Base-by-base conservation (phyloP, 1,140 invertebrate species). In the Wiebesia pumilae region DNA sequence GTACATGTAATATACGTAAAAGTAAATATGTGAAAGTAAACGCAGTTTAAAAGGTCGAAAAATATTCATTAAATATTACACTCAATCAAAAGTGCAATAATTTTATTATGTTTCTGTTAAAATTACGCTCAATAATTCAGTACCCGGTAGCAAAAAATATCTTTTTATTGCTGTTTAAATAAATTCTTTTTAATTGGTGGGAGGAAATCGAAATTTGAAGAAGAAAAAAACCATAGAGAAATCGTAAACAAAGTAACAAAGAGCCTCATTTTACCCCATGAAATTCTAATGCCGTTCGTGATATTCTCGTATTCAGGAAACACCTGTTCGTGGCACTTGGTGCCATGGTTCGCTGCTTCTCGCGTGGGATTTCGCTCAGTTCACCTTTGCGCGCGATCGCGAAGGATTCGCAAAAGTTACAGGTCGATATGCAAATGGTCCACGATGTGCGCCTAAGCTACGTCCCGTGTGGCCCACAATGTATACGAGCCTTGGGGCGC, bases 391-490 rank as follows among this genome's bases (percentile, higher is more conserved):
- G 10, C 33, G 33, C 35, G 69, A 71, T 73, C 81, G 43, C 67
- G 19, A 27, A 16, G 0, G 54, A 33, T 54, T 58, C n/a, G n/a
- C 38, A 85, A 79, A 85, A 85, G 75, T 85, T 85, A 84, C 75
- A 85, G 80, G 58, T 85, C 77, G 62, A 85, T 85, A 85, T 69
- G 83, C 62, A 85, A 80, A 85, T 85, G 16, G 21, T 33, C 10
- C 33, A 7, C 27, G 33, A 24, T 43, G 82, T 30, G 38, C 19
- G 24, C 27, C 40, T 38, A 58, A 54, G 9, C 33, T 47, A 21
- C n/a, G 1, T 83, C 43, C 51, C 71, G 35, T 14, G 73, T 40
- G 71, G 47, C 30, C 12, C 16, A 47, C 12, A 40, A 62, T 24
- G 40, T 54, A 82, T 47, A 43, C 21, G 33, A 79, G 40, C 9